Conservation (phyloP, 2,113 vertebrate species). For the Typhlomys cinereus region DNA sequence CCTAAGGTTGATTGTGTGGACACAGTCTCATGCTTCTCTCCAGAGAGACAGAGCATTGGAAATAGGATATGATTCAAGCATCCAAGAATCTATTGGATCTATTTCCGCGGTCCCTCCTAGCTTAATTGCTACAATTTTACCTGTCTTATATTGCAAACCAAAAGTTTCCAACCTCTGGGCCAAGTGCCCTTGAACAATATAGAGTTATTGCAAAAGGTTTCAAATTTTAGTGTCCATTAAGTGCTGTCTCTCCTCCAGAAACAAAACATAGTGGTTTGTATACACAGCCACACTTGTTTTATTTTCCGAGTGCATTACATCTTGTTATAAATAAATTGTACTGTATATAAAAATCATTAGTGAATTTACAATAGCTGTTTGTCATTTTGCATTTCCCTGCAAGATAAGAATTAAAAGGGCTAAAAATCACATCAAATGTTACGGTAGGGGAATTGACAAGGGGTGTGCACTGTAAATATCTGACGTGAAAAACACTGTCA, state of each 20-base stretch:
- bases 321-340: constrained; percentile 43
- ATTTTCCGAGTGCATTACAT: constrained; percentile 41
- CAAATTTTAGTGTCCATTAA: not conserved
- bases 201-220: not conserved
- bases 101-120: not conserved
- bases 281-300: not conserved
- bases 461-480: not conserved
- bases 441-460: not conserved
- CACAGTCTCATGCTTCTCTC: not conserved
- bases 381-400: not conserved
- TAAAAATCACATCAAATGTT: not conserved
- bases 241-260: not conserved
- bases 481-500: not conserved
- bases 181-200: constrained; percentile 11
- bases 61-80: not conserved
- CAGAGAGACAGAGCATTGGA: not conserved
- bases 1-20: not conserved
- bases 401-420: constrained; percentile 27
- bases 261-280: not conserved
- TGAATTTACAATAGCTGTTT: constrained; percentile 42
- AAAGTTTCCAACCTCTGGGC: not conserved
- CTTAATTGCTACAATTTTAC: constrained; percentile 28
- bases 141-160: not conserved
- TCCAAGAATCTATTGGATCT: not conserved
- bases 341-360: constrained; percentile 34